Percentiles rank a stretch among this genome's conserved stretches.
phyloP scores from a whole-genome alignment of 2,888 invertebrate genomes.

The Nymphalis c-album region DNA sequence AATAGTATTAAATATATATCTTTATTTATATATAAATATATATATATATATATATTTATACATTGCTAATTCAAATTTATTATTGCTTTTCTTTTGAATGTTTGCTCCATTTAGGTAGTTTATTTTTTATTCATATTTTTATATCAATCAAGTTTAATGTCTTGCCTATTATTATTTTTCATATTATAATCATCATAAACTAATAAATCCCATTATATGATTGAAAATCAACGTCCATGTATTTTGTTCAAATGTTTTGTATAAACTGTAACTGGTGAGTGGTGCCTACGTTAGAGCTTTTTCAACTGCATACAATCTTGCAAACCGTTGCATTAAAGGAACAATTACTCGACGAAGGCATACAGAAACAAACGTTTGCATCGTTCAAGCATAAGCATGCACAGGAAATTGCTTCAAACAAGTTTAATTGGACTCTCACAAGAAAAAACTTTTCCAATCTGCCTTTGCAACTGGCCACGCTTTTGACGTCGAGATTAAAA shows the following conservation, averaged over 20 bases:
- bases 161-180: no score
- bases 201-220: neutral
- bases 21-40: no score
- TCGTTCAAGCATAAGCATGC: conserved; percentile 51
- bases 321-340: conserved; percentile 19
- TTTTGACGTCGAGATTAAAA: conserved; percentile 67
- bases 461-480: conserved; percentile 69
- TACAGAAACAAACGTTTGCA: conserved; percentile 41
- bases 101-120: no score
- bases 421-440: conserved; percentile 75
- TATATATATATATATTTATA: no score
- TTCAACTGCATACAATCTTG: conserved; percentile 14
- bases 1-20: no score
- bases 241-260: neutral
- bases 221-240: neutral
- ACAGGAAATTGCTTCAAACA: conserved; percentile 75
- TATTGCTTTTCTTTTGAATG: no score
- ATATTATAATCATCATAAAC: no score
- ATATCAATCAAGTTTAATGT: no score
- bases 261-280: neutral
- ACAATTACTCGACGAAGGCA: conserved; percentile 25
- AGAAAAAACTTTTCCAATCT: conserved; percentile 80
- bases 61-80: no score
- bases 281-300: neutral
- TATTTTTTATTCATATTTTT: no score